These are phyloP conservation scores for Calidris pygmaea DNA, from an alignment of 2,113 vertebrate species.

Conservation along the genomic window DNA sequence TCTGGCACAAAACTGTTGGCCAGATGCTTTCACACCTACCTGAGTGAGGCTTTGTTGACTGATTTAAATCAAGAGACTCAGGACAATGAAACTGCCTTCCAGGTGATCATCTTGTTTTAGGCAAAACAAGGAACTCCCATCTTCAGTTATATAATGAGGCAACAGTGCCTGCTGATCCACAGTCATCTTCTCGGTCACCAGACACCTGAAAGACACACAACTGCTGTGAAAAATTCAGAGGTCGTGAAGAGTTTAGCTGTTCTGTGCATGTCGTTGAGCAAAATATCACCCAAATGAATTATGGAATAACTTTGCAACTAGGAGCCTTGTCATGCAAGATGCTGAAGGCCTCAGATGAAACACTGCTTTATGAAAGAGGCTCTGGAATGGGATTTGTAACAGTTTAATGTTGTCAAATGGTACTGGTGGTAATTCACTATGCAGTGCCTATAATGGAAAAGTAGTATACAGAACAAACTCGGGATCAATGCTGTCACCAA, in stretches of 20 bases:
- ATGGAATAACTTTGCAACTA: neutral
- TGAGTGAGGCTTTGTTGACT: neutral
- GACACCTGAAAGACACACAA: neutral
- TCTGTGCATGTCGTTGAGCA: neutral
- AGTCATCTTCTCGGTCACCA: accelerated
- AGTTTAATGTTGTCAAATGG: neutral
- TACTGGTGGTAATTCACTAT: neutral
- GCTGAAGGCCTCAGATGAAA: neutral
- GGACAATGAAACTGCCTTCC: neutral
- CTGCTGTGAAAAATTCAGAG: neutral
- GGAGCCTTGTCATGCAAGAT: neutral
- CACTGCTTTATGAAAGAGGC: neutral
- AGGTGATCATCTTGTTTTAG: neutral
- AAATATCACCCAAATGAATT: neutral
- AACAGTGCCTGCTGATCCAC: accelerated
- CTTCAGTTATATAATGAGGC: neutral
- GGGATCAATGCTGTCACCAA: neutral
- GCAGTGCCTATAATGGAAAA: neutral
- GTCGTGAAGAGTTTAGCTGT: neutral
- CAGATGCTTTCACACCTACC: neutral
- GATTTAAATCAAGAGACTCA: neutral
- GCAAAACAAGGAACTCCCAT: neutral
- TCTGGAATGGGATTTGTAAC: neutral
- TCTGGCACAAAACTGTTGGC: neutral
- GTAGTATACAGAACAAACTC: neutral